Evolutionary conservation across 2,888 invertebrate species (phyloP), one percentile per base, ranked within the genome.

Genomic region (Phrixothrix hirtus): DNA sequence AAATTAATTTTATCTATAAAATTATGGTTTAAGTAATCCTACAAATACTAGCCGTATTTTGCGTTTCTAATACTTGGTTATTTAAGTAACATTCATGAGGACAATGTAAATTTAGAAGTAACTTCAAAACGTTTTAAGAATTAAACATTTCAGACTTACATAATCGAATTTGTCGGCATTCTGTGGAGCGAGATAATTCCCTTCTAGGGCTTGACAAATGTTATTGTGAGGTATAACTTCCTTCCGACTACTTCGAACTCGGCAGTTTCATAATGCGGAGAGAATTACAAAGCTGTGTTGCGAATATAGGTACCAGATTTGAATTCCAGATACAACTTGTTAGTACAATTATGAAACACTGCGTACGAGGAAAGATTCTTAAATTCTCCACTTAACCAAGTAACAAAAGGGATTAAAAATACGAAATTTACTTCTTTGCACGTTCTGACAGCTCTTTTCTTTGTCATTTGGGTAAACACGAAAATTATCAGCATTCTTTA

Each of bases 141-240:
- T 46, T 46, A 38, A 46, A 36, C 46, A 46, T 36, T 46, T 46
- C 38, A 38, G 46, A 46, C 46, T 38, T 36, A 46, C 38, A 46
- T 46, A 46, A 46, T 46, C 46, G 46, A 46, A 46, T 46, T 46
- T 46, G 46, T 46, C 46, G 46, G 31, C 38, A 36, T 38, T 30
- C 46, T 46, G 37, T 46, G 46, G 46, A 38, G 46, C 46, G 37
- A 38, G 46, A 46, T 46, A 46, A 46, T 46, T 46, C 46, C 46
- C 29, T 46, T 46, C 46, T 30, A 46, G 38, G 32, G 32, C 46
- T 37, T 46, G 46, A 46, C 46, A 46, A 46, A 46, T 46, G 46
- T 46, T 46, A 46, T 46, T 46, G 46, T 38, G 46, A 46, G 46
- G 46, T 46, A 46, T 46, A 46, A 46, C 46, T 46, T 46, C 46